A percentile compares a stretch with the other conserved stretches of the same genome.
phyloP scores from a whole-genome alignment of 23 tunicate genomes.

The Ascidia mentula region DNA sequence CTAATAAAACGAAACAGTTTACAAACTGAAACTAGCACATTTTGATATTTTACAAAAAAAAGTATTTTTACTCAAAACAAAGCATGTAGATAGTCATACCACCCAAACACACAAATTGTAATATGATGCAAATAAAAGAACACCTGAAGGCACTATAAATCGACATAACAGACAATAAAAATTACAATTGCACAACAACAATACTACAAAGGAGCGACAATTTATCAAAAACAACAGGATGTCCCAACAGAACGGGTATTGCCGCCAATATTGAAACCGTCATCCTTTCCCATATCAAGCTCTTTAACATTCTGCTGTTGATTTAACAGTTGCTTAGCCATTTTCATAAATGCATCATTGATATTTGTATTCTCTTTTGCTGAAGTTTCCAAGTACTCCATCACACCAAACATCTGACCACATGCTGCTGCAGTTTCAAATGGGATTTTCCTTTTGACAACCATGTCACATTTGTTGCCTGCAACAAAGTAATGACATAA shows the following conservation, averaged over 20 bases:
- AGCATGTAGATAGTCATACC: no score
- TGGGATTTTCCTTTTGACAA: constrained; percentile 31
- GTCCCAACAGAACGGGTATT: neutral
- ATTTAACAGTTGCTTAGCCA: constrained; percentile 45
- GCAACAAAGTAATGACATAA: no score
- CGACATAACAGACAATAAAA: no score
- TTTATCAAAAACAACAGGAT: neutral
- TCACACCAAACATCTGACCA: constrained; percentile 22
- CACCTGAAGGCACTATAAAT: no score
- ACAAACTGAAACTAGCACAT: no score
- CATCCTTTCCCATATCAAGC: neutral
- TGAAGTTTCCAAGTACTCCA: constrained; percentile 82
- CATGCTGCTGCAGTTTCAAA: constrained; percentile 24
- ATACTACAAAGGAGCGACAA: neutral
- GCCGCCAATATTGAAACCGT: neutral
- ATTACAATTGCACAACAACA: neutral
- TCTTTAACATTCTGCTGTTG: neutral
- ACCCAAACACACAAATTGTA: no score
- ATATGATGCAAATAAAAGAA: no score
- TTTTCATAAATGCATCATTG: constrained; percentile 44
- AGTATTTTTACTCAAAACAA: no score
- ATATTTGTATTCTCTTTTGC: constrained; percentile 83
- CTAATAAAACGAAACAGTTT: no score
- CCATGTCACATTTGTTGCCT: constrained; percentile 81
- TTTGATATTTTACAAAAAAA: no score